Conservation (phyloP, 2,113 vertebrate genomes). For the Rhodinocichla rosea region DNA sequence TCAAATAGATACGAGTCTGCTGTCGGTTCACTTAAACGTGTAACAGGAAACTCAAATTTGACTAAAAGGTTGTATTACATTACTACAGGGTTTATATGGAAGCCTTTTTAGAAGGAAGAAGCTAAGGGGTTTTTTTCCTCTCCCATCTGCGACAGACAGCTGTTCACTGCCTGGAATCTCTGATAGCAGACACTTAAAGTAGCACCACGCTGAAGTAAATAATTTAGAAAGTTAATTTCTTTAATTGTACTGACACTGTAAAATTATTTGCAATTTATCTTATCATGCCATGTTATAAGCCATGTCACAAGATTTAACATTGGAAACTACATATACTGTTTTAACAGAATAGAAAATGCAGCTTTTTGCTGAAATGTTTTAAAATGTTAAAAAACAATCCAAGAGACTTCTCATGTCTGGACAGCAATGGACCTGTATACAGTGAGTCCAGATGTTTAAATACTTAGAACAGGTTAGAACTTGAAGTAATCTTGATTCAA, state of each 20-base stretch:
- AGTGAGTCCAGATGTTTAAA: neutral
- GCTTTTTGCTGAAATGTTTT: neutral
- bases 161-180: constrained; percentile 15
- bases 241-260: neutral
- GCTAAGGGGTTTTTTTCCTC: neutral
- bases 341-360: neutral
- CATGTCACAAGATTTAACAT: neutral
- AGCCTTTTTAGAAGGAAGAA: constrained; percentile 42
- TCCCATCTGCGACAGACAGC: constrained; percentile 36
- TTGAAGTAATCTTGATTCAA: neutral
- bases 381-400: neutral
- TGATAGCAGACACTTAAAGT: constrained; percentile 32
- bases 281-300: neutral
- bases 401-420: neutral
- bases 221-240: neutral
- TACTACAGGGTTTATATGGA: constrained; percentile 15
- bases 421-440: accelerated
- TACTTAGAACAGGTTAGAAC: constrained; percentile 25
- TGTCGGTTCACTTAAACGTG: neutral
- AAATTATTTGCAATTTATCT: neutral
- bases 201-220: neutral
- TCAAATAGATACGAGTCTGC: neutral
- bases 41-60: constrained; percentile 50
- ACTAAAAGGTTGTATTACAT: constrained; percentile 20
- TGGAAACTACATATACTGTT: neutral